Evolutionary conservation across 1,140 invertebrate genomes (phyloP).

Genomic region (Telenomus remus): DNA sequence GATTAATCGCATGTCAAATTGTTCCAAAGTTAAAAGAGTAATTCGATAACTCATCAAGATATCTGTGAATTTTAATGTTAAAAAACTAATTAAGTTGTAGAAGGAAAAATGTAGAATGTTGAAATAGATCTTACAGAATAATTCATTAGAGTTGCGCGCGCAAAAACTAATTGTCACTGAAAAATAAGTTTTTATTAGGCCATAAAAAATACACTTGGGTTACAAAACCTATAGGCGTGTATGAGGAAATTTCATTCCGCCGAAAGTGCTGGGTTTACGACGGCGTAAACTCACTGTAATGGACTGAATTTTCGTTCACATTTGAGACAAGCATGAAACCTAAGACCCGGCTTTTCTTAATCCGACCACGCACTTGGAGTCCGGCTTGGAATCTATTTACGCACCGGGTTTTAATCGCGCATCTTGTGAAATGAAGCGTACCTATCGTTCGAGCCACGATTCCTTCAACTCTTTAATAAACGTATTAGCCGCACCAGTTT

Average conservation of each 20-base stretch:
- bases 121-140: slow-evolving; percentile 7
- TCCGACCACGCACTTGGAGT: too few relatives aligned
- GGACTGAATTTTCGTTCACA: slow-evolving; percentile 7
- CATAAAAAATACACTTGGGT: slow-evolving; percentile 28
- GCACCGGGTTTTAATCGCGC: too few relatives aligned
- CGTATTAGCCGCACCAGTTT: too few relatives aligned
- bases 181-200: slow-evolving; percentile 37
- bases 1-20: too few relatives aligned
- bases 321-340: slow-evolving; percentile 3
- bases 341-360: background rate
- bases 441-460: background rate
- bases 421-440: too few relatives aligned
- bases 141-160: slow-evolving; percentile 28
- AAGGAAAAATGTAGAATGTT: too few relatives aligned
- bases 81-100: too few relatives aligned
- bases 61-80: too few relatives aligned
- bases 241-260: slow-evolving; percentile 21
- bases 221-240: slow-evolving; percentile 25
- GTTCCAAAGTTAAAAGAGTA: too few relatives aligned
- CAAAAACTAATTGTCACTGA: slow-evolving; percentile 7
- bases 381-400: too few relatives aligned
- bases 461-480: background rate
- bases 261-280: slow-evolving; percentile 20
- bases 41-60: too few relatives aligned
- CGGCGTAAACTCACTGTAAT: slow-evolving; percentile 21